Base-by-base conservation (phyloP, 2,797 vertebrate genomes). In the Trichosurus vulpecula region DNA sequence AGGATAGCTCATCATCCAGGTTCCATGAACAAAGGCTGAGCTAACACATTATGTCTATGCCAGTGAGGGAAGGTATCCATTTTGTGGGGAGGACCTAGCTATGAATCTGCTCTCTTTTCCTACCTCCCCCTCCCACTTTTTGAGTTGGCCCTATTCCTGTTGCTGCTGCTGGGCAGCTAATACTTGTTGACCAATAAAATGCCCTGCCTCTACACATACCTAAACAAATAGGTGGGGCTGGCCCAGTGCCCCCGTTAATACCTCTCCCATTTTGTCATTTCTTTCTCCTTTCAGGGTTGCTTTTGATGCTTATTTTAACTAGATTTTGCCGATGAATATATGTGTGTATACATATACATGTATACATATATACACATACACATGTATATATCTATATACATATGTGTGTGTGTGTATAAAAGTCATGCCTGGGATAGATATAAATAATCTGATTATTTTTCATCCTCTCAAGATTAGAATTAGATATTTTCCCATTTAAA, bases 381-480 rank as follows among this genome's bases (percentile, higher is more conserved):
- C 1, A n/a, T 3, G 6, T n/a, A 66, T 9, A 61, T 4, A 5
- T 13, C 16, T 4, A 14, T n/a, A 14, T 0, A 35, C 5, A 12
- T 35, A 6, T 25, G 27, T 27, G 14, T 55, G 25, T 55, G 22
- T 25, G 5, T 55, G 5, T 54, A 54, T 12, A 66, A 16, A 66
- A 16, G 9, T 74, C 31, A 57, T 30, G 58, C 58, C 58, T 12
- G 11, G 31, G 31, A 31, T 61, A 35, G 58, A 22, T 22, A 6
- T 11, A 74, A 74, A 41, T 41, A 41, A 41, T 41, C 6, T 41
- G 8, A 81, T 81, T 81, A 41, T 81, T 81, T 81, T 81, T 22
- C 31, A 41, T 41, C 19, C 6, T 41, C 27, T 81, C n/a, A 81
- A 81, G n/a, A 41, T 81, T 81, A 66, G n/a, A 74, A 41, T n/a